Evolutionary conservation across 2,888 invertebrate genomes (phyloP).

Genomic region (Portevinia maculata): DNA sequence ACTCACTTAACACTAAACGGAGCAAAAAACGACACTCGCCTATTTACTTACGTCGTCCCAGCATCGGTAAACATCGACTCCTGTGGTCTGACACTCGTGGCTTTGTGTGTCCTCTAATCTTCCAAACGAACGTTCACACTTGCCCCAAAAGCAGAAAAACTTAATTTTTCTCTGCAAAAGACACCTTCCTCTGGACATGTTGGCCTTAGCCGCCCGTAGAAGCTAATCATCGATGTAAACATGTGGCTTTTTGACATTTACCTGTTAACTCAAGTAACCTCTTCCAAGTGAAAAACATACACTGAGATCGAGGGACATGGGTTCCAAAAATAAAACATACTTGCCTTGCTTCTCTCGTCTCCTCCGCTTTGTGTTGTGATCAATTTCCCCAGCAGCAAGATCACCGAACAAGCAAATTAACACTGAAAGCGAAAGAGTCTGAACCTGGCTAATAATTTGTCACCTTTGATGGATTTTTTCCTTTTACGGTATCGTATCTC

Average conservation of each 20-base stretch:
- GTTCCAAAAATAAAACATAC: slow-evolving; percentile 12
- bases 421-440: slow-evolving; percentile 30
- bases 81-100: slow-evolving; percentile 56
- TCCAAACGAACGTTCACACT: slow-evolving; percentile 41
- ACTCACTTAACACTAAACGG: slow-evolving; percentile 54
- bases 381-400: not conserved
- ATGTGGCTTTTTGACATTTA: slow-evolving; percentile 72
- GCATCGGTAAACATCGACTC: slow-evolving; percentile 66
- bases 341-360: slow-evolving; percentile 1
- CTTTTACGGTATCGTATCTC: slow-evolving; percentile 22
- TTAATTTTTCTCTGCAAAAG: slow-evolving; percentile 45
- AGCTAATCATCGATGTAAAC: slow-evolving; percentile 70
- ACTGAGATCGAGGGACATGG: slow-evolving; percentile 37
- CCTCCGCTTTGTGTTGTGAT: no score
- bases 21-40: slow-evolving; percentile 13
- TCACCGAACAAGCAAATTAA: slow-evolving; percentile 44
- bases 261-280: slow-evolving; percentile 58
- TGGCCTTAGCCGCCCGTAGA: slow-evolving; percentile 4
- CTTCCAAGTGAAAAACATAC: no score
- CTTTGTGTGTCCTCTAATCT: slow-evolving; percentile 19
- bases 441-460: slow-evolving; percentile 63
- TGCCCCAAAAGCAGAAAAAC: slow-evolving; percentile 24
- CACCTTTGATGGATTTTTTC: slow-evolving; percentile 64
- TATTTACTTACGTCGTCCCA: slow-evolving; percentile 45
- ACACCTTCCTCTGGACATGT: slow-evolving; percentile 26